phyloP scores from a whole-genome alignment of 2,113 vertebrate genomes.

The Trogon melanurus region DNA sequence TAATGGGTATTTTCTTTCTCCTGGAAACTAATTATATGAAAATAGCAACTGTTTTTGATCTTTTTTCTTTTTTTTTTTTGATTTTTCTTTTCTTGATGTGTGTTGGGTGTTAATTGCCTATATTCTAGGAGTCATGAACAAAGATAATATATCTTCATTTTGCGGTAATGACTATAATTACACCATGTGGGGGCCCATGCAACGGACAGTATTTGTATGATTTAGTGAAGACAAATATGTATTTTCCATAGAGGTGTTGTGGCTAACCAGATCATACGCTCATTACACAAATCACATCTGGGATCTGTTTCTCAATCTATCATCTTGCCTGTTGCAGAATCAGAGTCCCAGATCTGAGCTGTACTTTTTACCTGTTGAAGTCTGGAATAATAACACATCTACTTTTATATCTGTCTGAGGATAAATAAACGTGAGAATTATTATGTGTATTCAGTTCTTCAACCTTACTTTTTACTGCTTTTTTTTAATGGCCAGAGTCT shows the following conservation, averaged over 20 bases:
- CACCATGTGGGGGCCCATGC: background rate
- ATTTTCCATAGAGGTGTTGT: background rate
- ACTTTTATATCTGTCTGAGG: background rate
- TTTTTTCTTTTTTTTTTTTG: background rate
- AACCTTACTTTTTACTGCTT: background rate
- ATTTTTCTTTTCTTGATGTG: background rate
- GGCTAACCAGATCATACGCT: background rate
- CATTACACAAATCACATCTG: background rate
- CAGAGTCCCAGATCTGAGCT: background rate
- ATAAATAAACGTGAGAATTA: background rate
- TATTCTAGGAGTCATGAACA: background rate
- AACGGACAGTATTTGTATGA: background rate
- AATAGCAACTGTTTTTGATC: background rate
- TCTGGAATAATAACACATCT: background rate
- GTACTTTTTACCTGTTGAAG: background rate
- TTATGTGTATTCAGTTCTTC: background rate
- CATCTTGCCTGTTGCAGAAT: background rate
- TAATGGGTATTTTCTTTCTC: background rate
- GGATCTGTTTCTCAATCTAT: background rate
- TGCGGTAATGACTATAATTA: background rate
- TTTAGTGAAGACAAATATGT: slow-evolving; percentile 8
- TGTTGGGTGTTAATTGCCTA: background rate
- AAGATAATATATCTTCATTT: background rate
- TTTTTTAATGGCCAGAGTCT: background rate
- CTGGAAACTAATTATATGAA: background rate